A percentile compares a stretch with the other conserved stretches of the same genome.
phyloP scores from a whole-genome alignment of 2,888 invertebrate genomes.

The Patella ulyssiponensis region DNA sequence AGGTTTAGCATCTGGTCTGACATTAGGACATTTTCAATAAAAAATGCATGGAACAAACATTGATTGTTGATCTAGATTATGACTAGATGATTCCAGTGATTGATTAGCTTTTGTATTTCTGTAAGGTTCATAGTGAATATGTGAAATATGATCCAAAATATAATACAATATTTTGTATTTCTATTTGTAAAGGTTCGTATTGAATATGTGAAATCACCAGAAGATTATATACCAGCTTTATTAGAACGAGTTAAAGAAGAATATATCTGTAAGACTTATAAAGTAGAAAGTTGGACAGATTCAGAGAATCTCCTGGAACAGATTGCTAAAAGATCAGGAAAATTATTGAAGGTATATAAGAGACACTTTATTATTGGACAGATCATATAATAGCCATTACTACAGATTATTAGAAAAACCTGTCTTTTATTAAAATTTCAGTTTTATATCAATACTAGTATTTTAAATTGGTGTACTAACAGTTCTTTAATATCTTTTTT shows the following conservation, averaged over 20 bases:
- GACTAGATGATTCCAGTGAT: too few relatives aligned
- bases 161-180: too few relatives aligned
- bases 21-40: too few relatives aligned
- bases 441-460: background rate
- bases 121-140: too few relatives aligned
- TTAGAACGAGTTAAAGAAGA: slow-evolving; percentile 89
- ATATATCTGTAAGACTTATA: slow-evolving; percentile 92
- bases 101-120: too few relatives aligned
- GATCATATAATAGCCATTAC: background rate
- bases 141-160: too few relatives aligned
- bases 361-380: background rate
- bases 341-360: slow-evolving; percentile 81
- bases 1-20: too few relatives aligned
- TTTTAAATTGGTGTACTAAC: background rate
- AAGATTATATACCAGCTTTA: slow-evolving; percentile 92
- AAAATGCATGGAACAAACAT: too few relatives aligned
- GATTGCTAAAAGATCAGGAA: slow-evolving; percentile 88
- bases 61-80: too few relatives aligned
- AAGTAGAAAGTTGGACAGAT: slow-evolving; percentile 82
- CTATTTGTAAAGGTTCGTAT: slow-evolving; percentile 80
- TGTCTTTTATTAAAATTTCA: background rate
- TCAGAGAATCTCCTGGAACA: slow-evolving; percentile 92
- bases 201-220: slow-evolving; percentile 92
- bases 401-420: too few relatives aligned
- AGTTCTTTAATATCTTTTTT: slow-evolving; percentile 16